Conservation (phyloP, 37 sponge, comb jelly and placozoan species). For the Diacarnus erythraeanus region DNA sequence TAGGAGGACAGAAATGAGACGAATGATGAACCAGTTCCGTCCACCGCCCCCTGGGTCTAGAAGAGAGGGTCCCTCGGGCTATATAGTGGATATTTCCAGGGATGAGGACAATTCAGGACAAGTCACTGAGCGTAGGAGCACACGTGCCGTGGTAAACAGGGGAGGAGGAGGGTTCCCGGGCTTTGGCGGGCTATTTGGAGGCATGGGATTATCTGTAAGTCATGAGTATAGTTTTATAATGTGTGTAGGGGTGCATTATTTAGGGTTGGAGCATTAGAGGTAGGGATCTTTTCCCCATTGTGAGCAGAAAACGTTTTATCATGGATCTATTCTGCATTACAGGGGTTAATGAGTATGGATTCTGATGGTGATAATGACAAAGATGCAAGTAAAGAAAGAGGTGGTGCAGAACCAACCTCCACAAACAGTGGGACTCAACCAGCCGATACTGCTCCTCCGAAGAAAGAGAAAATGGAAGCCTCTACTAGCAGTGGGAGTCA, state of each 20-base stretch:
- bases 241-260: conserved; percentile 18
- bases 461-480: too few relatives aligned
- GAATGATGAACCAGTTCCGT: conserved; percentile 26
- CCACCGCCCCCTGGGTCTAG: neutral
- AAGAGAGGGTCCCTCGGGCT: conserved; percentile 14
- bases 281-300: neutral
- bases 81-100: conserved; percentile 26
- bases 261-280: neutral
- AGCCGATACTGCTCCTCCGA: neutral
- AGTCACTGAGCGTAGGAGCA: neutral
- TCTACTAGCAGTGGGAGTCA: neutral
- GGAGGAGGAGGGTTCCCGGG: neutral
- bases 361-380: neutral
- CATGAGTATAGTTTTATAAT: neutral
- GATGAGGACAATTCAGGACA: neutral
- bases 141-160: conserved; percentile 12
- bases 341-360: neutral
- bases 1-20: conserved; percentile 26
- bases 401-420: too few relatives aligned
- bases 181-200: neutral
- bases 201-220: neutral
- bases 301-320: neutral
- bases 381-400: neutral
- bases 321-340: neutral
- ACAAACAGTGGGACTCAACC: neutral